These are phyloP conservation scores for Sclerurus mexicanus DNA, from an alignment of 2,113 vertebrate species.

Conservation along the genomic window DNA sequence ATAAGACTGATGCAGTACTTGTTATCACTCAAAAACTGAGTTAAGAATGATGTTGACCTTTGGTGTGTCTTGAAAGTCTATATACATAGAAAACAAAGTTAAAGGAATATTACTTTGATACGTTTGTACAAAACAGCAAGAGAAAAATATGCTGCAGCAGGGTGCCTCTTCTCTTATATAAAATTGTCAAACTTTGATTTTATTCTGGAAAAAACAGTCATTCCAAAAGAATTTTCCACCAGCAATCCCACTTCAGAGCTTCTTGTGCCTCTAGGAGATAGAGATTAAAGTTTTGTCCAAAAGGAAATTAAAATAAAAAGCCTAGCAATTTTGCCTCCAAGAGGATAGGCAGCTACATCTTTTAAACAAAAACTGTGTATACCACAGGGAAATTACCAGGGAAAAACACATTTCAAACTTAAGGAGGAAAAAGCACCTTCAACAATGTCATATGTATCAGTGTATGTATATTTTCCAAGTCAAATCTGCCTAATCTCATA, in stretches of 20 bases:
- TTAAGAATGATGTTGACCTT: neutral
- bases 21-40: neutral
- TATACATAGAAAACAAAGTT: neutral
- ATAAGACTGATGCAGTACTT: neutral
- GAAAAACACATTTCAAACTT: neutral
- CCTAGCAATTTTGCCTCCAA: neutral
- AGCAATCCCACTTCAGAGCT: neutral
- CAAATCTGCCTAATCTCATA: conserved; percentile 13
- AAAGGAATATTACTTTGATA: neutral
- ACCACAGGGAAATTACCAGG: neutral
- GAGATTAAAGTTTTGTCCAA: conserved; percentile 17
- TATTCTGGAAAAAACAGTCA: neutral
- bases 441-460: neutral
- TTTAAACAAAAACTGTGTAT: neutral
- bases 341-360: neutral
- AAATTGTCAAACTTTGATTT: neutral
- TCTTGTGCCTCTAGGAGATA: neutral
- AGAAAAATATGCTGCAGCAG: neutral
- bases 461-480: neutral
- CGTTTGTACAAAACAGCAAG: neutral
- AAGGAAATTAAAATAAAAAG: conserved; percentile 37
- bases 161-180: neutral
- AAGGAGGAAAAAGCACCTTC: neutral
- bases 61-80: neutral
- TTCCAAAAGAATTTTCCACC: neutral